phyloP scores from a whole-genome alignment of 2,888 invertebrate genomes.

The Brachypterus glaber region DNA sequence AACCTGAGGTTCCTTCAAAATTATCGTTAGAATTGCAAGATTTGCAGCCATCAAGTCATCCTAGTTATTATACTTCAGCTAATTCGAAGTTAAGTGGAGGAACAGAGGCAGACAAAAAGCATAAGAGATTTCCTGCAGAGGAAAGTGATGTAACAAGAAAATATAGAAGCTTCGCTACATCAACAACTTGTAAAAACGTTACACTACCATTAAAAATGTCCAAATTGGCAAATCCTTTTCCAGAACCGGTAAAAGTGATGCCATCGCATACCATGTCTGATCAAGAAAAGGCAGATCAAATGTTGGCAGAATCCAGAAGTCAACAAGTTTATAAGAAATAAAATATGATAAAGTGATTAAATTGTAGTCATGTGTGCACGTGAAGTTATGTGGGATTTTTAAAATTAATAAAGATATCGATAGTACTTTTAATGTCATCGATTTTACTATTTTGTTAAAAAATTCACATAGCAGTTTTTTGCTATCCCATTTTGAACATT shows the following conservation, averaged over 20 bases:
- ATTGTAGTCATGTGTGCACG: no score
- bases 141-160: background rate
- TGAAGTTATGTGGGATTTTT: no score
- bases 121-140: background rate
- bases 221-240: constrained; percentile 4
- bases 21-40: background rate
- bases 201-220: constrained; percentile 1
- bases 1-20: background rate
- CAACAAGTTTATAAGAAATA: background rate
- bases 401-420: no score
- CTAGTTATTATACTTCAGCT: background rate
- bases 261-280: constrained; percentile 3
- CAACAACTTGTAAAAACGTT: background rate
- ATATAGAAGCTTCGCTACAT: background rate
- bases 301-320: constrained; percentile 3
- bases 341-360: no score
- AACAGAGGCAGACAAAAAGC: background rate
- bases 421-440: no score
- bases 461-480: no score
- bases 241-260: constrained; percentile 3
- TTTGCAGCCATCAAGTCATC: background rate
- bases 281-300: constrained; percentile 4
- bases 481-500: no score
- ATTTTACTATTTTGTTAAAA: no score
- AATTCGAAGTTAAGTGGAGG: background rate